Percentiles rank a stretch among this genome's conserved stretches.
phyloP scores from a whole-genome alignment of 2,888 invertebrate species.

The Meliscaeva auricollis region DNA sequence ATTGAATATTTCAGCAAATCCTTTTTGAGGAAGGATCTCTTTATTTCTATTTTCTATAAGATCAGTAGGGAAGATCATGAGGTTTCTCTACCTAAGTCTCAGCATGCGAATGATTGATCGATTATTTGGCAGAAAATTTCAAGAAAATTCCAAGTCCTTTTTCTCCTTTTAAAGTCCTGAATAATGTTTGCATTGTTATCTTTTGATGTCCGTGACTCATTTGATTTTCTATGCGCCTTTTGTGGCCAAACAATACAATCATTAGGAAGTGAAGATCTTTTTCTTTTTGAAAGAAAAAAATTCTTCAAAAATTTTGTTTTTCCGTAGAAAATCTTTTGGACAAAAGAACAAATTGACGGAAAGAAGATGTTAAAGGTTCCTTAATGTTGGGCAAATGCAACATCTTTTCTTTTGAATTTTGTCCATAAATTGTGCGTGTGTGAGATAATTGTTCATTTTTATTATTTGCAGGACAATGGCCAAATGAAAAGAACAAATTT shows the following conservation, averaged over 20 bases:
- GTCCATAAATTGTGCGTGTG: too few species aligned
- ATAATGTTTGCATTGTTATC: slow-evolving; percentile 2
- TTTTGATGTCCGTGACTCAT: slow-evolving; percentile 54
- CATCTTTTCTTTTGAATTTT: slow-evolving; percentile 9
- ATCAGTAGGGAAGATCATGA: slow-evolving; percentile 4
- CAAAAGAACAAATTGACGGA: slow-evolving; percentile 64
- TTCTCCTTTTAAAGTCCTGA: background rate
- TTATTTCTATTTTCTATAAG: background rate
- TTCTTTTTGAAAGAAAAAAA: slow-evolving; percentile 6
- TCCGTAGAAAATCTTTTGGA: slow-evolving; percentile 28
- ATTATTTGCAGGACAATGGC: slow-evolving; percentile 49
- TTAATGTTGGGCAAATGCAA: slow-evolving; percentile 68
- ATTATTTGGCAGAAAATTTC: slow-evolving; percentile 62
- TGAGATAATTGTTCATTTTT: slow-evolving; percentile 35
- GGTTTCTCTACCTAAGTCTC: slow-evolving; percentile 15
- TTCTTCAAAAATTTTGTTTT: slow-evolving; percentile 3
- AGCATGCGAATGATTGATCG: slow-evolving; percentile 66
- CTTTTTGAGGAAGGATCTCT: slow-evolving; percentile 10
- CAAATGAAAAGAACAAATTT: slow-evolving; percentile 41
- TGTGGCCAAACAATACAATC: slow-evolving; percentile 62
- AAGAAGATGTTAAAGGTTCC: slow-evolving; percentile 61
- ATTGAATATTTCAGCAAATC: slow-evolving; percentile 34
- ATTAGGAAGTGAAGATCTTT: slow-evolving; percentile 54
- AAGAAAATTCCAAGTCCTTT: slow-evolving; percentile 3
- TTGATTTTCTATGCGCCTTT: slow-evolving; percentile 48